phyloP scores from a whole-genome alignment of 2,888 invertebrate species.

The Eremobia ochroleuca region DNA sequence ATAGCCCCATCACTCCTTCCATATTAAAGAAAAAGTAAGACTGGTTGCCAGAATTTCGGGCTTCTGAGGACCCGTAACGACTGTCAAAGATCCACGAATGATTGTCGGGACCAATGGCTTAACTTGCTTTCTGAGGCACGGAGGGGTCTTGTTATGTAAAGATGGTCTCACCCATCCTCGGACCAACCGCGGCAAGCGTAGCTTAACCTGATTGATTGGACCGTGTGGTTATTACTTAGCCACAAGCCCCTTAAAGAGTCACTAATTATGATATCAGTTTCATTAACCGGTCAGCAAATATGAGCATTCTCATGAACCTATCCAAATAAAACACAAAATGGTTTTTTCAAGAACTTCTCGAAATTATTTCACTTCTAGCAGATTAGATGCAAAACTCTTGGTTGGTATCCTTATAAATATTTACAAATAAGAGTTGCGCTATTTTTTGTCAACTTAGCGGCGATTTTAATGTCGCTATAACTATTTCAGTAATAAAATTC shows the following conservation, averaged over 20 bases:
- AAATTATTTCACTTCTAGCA: not conserved
- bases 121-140: too few relatives aligned
- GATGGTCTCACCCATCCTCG: too few relatives aligned
- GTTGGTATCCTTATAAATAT: not conserved
- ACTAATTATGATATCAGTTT: not conserved
- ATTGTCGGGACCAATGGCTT: too few relatives aligned
- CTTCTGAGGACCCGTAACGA: not conserved
- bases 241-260: too few relatives aligned
- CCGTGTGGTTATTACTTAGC: too few relatives aligned
- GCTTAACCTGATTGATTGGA: too few relatives aligned
- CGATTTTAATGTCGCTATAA: not conserved
- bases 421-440: not conserved
- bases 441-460: not conserved
- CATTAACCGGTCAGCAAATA: not conserved
- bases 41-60: not conserved
- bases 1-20: too few relatives aligned
- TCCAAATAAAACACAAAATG: not conserved
- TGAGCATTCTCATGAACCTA: not conserved
- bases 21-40: too few relatives aligned
- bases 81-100: not conserved
- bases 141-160: too few relatives aligned
- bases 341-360: not conserved
- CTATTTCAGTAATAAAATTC: too few relatives aligned
- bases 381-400: too few relatives aligned
- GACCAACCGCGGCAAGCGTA: too few relatives aligned